Base-by-base conservation (phyloP, 2,797 vertebrate species). In the Lepus oiostolus region DNA sequence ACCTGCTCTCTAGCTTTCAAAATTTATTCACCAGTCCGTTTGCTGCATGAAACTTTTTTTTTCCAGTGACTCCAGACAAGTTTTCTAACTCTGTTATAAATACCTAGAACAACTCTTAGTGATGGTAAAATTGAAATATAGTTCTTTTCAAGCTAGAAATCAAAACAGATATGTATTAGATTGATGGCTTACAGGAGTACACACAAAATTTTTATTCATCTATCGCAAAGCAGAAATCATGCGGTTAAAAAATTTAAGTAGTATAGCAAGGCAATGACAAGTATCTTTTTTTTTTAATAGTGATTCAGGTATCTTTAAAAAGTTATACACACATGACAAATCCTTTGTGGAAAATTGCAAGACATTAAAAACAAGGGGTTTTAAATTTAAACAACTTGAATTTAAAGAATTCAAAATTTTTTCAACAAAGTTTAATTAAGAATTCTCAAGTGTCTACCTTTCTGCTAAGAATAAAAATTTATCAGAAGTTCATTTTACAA, bases 301-400 rank as follows among this genome's bases (percentile, higher is more conserved):
- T 63, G 22, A 92, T 67, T 22, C 50, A 58, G 35, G 16, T 76
- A 50, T 54, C 77, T 72, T 75, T 72, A 82, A 72, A 65, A 28
- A 90, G 88, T 85, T 93, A 30, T 28, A 67, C 85, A 74, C n/a
- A 50, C 85, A 88, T 47, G 62, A 76, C 19, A 95, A 60, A 85
- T 67, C 88, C 82, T 89, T 82, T 91, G 35, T 94, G 32, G 63
- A 50, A 88, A 88, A 87, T 86, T 77, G 28, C 74, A 90, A 52
- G 12, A 24, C 67, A 91, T 92, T 90, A 70, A 95, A 96, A 90
- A 88, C 42, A 86, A 89, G 74, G 10, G 8, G 82, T 85, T 94
- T 88, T 88, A 80, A 88, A 38, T 83, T 85, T 68, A 89, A 94
- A 74, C 68, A 94, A 67, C 72, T 63, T 77, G 26, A 75, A n/a